These are phyloP conservation scores for Ondatra zibethicus DNA, from an alignment of 2,113 vertebrate species.

Conservation along the genomic window DNA sequence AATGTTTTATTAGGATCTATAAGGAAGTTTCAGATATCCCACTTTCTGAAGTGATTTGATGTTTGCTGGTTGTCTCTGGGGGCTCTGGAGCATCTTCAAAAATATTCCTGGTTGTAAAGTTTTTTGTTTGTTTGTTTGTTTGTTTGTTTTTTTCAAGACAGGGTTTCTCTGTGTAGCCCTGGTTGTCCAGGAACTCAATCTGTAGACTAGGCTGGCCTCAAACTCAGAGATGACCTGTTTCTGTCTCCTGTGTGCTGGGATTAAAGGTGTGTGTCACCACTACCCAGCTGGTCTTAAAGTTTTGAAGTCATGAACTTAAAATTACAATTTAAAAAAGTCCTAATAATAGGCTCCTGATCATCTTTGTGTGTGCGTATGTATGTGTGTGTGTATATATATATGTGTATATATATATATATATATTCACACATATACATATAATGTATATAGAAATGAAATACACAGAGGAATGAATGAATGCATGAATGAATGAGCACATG, in stretches of 20 bases:
- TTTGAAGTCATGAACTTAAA: not conserved
- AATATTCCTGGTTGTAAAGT: not conserved
- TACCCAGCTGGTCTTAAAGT: not conserved
- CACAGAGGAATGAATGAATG: not conserved
- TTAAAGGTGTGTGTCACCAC: not conserved
- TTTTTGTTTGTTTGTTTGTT: not conserved
- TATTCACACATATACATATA: not conserved
- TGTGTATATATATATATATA: not conserved
- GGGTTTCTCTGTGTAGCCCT: not conserved
- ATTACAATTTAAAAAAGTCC: not conserved
- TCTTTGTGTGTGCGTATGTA: not conserved
- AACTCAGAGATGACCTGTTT: not conserved
- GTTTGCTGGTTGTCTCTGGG: not conserved
- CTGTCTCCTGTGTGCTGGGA: not conserved
- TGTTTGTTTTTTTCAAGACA: not conserved
- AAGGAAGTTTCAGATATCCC: not conserved
- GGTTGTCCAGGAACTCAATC: not conserved
- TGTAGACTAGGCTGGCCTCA: not conserved
- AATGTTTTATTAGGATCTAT: not conserved
- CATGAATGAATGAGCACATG: not conserved
- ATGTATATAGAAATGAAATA: not conserved
- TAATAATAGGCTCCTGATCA: not conserved
- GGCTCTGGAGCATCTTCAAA: not conserved
- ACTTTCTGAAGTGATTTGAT: not conserved
- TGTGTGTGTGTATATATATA: not conserved